These are phyloP conservation scores for Spinus pinus DNA, from an alignment of 2,797 vertebrate genomes.

Conservation along the genomic window DNA sequence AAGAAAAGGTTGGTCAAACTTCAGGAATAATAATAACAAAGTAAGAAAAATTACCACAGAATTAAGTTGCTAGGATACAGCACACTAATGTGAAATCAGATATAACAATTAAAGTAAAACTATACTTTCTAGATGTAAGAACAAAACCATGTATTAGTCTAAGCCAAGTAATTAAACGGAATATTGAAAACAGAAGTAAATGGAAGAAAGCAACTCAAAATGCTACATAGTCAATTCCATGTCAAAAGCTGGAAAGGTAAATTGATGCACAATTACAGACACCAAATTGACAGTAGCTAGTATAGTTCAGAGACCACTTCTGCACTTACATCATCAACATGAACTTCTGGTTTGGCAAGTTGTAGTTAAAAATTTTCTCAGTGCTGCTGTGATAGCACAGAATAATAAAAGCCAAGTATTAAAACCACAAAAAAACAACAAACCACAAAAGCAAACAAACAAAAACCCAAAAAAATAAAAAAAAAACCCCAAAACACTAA, in stretches of 20 bases:
- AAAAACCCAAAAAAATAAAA: background rate
- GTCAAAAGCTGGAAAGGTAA: conserved; percentile 54
- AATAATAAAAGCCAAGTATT: background rate
- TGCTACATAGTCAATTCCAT: conserved; percentile 30
- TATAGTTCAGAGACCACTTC: conserved; percentile 32
- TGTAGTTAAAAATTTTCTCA: background rate
- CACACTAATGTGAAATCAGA: conserved; percentile 69
- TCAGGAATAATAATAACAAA: background rate
- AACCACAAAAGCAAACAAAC: background rate
- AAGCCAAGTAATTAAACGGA: conserved; percentile 70
- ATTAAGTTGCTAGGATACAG: conserved; percentile 75
- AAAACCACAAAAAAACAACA: background rate
- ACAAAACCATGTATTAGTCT: conserved; percentile 71
- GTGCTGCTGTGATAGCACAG: background rate
- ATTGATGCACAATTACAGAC: conserved; percentile 36
- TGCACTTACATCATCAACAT: background rate
- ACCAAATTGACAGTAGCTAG: conserved; percentile 42
- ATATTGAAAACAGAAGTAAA: conserved; percentile 70
- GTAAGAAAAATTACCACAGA: background rate
- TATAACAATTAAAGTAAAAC: conserved; percentile 74
- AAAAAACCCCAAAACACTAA: background rate
- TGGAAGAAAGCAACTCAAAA: conserved; percentile 60
- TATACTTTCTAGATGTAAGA: conserved; percentile 66
- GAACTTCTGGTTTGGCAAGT: background rate
- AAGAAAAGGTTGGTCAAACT: background rate